These are phyloP conservation scores for Nebria ingens DNA, from an alignment of 1,140 invertebrate genomes.

Conservation along the genomic window DNA sequence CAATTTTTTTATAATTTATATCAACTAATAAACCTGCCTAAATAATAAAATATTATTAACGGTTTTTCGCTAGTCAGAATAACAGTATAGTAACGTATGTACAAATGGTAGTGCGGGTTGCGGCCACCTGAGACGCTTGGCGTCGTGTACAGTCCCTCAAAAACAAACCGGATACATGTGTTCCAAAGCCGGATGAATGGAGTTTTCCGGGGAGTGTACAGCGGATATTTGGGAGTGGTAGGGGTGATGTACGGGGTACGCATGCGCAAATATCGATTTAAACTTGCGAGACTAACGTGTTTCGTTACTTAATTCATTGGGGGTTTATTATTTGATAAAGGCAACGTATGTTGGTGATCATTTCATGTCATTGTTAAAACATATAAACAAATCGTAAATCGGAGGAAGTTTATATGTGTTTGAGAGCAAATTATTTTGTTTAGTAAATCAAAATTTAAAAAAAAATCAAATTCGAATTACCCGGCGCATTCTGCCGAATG, in stretches of 20 bases:
- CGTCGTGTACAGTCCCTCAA: not conserved
- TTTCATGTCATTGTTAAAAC: not conserved
- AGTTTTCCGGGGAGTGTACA: not conserved
- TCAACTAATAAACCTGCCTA: too few relatives aligned
- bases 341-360: not conserved
- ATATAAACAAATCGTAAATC: too few relatives aligned
- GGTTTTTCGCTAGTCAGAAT: too few relatives aligned
- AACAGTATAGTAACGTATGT: too few relatives aligned
- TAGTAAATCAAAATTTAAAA: not conserved
- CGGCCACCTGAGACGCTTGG: not conserved
- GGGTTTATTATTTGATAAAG: too few relatives aligned
- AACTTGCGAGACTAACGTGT: not conserved
- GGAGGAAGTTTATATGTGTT: too few relatives aligned
- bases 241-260: not conserved
- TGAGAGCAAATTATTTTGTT: too few relatives aligned
- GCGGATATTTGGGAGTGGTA: not conserved
- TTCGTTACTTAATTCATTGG: not conserved
- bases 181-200: not conserved
- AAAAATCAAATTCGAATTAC: not conserved
- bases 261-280: conserved; percentile 2
- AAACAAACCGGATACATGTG: not conserved
- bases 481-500: not conserved
- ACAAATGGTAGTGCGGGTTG: not conserved
- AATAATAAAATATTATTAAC: too few relatives aligned
- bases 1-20: too few relatives aligned